These are phyloP conservation scores for Calliphora vicina DNA, from an alignment of 1,140 invertebrate genomes.

Conservation along the genomic window DNA sequence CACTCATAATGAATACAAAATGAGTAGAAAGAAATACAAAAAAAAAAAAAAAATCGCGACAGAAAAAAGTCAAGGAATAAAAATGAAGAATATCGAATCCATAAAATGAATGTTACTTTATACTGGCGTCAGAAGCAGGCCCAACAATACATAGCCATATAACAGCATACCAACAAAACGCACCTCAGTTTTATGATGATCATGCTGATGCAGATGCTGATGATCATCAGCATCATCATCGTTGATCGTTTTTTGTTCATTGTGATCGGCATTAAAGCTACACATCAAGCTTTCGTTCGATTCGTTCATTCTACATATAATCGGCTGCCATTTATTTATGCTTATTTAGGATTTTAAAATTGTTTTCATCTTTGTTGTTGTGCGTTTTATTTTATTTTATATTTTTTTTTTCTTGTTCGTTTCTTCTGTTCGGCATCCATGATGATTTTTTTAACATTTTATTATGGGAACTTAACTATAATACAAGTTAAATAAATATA, in stretches of 20 bases:
- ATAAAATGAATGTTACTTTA: background rate
- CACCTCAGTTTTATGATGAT: too few species aligned
- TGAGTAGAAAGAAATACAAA: too few species aligned
- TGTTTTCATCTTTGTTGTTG: slow-evolving; percentile 26
- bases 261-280: background rate
- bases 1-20: background rate
- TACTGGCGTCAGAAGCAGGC: background rate
- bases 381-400: too few species aligned
- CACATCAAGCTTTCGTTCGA: background rate
- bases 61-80: too few species aligned
- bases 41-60: too few species aligned
- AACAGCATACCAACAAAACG: background rate
- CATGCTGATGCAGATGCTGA: background rate
- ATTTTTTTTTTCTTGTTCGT: background rate
- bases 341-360: slow-evolving; percentile 55
- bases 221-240: background rate
- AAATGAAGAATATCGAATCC: background rate
- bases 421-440: background rate
- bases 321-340: slow-evolving; percentile 56
- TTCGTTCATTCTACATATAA: background rate
- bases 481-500: background rate
- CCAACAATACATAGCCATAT: background rate
- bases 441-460: background rate
- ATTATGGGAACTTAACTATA: background rate
- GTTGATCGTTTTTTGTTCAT: background rate